Evolutionary conservation across 2,797 vertebrate species (phyloP).

Genomic region (Chrosomus eos): DNA sequence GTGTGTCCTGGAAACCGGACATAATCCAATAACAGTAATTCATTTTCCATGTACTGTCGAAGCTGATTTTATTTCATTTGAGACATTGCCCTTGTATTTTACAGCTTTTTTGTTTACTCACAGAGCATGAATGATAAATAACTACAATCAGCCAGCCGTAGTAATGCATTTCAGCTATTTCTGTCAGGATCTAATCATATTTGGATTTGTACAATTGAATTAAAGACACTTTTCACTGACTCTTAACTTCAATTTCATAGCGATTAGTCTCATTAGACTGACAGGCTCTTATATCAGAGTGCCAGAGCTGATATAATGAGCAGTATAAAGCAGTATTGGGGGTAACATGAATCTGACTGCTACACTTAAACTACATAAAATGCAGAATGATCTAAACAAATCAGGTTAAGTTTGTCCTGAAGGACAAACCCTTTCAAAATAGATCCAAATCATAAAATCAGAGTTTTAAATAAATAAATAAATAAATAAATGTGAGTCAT

Average conservation of each 20-base stretch:
- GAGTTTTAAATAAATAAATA: not conserved
- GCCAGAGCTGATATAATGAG: slow-evolving; percentile 34
- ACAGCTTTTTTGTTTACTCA: slow-evolving; percentile 46
- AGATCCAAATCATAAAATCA: not conserved
- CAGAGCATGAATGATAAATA: slow-evolving; percentile 31
- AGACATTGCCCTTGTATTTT: slow-evolving; percentile 32
- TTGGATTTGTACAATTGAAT: slow-evolving; percentile 51
- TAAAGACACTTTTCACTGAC: slow-evolving; percentile 52
- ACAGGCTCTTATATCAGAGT: slow-evolving; percentile 44
- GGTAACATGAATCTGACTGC: slow-evolving; percentile 29
- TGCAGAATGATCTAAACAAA: not conserved
- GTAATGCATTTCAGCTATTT: slow-evolving; percentile 43
- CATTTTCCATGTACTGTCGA: slow-evolving; percentile 36
- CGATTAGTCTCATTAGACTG: slow-evolving; percentile 57
- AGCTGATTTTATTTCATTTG: slow-evolving; percentile 34
- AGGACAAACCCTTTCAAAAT: not conserved
- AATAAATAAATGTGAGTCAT: not conserved
- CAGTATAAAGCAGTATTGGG: slow-evolving; percentile 36
- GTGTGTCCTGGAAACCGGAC: slow-evolving; percentile 26
- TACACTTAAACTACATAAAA: slow-evolving; percentile 54
- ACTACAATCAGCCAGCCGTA: slow-evolving; percentile 15
- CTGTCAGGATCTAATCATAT: slow-evolving; percentile 47
- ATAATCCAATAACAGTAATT: slow-evolving; percentile 34
- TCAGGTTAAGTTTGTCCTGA: not conserved
- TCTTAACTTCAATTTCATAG: slow-evolving; percentile 46